Evolutionary conservation across 2,888 invertebrate species (phyloP), one percentile per base, ranked within the genome.

Genomic region (Conus canariensis): DNA sequence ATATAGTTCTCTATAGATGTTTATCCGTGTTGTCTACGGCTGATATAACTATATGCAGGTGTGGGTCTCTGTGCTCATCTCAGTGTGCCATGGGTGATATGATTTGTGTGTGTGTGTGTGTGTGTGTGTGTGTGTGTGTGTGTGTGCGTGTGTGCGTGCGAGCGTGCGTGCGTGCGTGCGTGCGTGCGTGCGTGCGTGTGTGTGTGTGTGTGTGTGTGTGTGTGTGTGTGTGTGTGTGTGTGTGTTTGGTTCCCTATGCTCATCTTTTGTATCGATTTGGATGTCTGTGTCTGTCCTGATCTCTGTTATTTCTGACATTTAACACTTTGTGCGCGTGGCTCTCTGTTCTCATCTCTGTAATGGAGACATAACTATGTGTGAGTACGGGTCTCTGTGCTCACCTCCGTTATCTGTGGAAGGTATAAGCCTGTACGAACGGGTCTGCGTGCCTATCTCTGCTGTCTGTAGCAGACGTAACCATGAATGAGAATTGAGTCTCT

Each of bases 91-190:
- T 16, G 16, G 30, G 16, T 45, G 45, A 45, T 45, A 45, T 45
- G 45, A 45, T 45, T 45, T 70, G 70, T 70, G 70, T 70, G 70
- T 70, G 70, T 70, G 70, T 70, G 80, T 80, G 30, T 80, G 80
- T 80, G 30, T 80, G 80, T 80, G 30, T 80, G 80, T 80, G 30
- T 80, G 30, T 80, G 30, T 80, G 12, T 30, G 30, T 45, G 30
- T 30, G 30, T 80, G 80, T 80, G 80, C 12, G 25, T 80, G 45
- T 45, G 45, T 45, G 45, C 4, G 45, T 45, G 45, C 64, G 19
- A 1, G 67, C 9, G 59, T 60, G 19, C 30, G 74, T 70, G 70
- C 19, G 70, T 14, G 70, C 19, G 70, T 14, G 70, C 19, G 70
- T n/a, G 70, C 7, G 70, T n/a, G 70, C 19, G 70, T 4, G n/a